A percentile compares a stretch with the other conserved stretches of the same genome.
phyloP scores from a whole-genome alignment of 2,797 vertebrate genomes.

The Gymnothorax javanicus region DNA sequence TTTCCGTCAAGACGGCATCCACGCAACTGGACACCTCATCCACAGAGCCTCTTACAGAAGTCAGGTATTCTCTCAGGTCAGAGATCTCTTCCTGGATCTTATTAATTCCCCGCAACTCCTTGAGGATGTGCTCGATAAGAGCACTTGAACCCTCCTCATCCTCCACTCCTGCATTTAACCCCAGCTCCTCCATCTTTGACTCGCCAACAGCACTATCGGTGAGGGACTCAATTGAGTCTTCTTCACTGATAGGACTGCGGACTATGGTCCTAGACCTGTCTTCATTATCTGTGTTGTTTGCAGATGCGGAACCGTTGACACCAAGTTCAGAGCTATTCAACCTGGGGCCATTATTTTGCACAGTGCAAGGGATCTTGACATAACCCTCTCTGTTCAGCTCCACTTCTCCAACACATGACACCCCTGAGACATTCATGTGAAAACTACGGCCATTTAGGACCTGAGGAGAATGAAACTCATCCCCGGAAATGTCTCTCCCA shows the following conservation, averaged over 20 bases:
- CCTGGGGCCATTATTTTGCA: conserved; percentile 61
- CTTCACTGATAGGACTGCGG: conserved; percentile 44
- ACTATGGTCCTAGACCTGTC: not conserved
- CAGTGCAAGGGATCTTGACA: conserved; percentile 73
- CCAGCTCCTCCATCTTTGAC: conserved; percentile 54
- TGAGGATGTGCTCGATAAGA: conserved; percentile 77
- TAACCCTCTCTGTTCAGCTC: conserved; percentile 78
- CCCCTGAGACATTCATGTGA: conserved; percentile 38
- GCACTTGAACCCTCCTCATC: conserved; percentile 71
- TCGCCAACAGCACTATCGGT: conserved; percentile 54
- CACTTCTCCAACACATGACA: conserved; percentile 73
- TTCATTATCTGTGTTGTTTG: not conserved
- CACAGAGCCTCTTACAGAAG: conserved; percentile 77
- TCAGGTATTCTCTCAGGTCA: conserved; percentile 75
- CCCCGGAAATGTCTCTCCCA: conserved; percentile 61
- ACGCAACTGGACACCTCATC: conserved; percentile 81
- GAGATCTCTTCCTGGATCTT: conserved; percentile 82
- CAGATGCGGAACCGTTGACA: conserved; percentile 40
- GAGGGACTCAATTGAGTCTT: conserved; percentile 59
- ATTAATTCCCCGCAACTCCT: conserved; percentile 77
- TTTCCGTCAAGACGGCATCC: conserved; percentile 76
- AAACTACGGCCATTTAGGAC: conserved; percentile 61
- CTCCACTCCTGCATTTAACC: conserved; percentile 45
- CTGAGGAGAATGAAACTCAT: conserved; percentile 44
- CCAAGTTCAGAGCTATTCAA: conserved; percentile 33